Evolutionary conservation across 2,888 invertebrate genomes (phyloP).

Genomic region (Microdon myrmicae): DNA sequence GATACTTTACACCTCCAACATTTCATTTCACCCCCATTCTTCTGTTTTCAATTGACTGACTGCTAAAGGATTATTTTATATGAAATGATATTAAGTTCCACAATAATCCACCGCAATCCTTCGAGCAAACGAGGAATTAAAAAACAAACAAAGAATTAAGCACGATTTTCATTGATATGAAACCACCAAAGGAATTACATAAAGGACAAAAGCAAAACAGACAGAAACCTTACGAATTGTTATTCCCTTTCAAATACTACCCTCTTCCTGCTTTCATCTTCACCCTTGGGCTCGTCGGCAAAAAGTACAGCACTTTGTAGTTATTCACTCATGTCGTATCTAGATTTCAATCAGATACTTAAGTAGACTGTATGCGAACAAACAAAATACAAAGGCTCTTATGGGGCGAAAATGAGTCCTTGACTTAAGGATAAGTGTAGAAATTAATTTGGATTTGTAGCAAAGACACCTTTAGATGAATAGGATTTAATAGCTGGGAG

Average conservation of each 20-base stretch:
- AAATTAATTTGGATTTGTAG: slow-evolving; percentile 44
- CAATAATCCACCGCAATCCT: slow-evolving; percentile 29
- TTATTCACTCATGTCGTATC: slow-evolving; percentile 39
- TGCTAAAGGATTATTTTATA: neutral
- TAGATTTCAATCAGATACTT: slow-evolving; percentile 35
- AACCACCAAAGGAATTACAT: too few species aligned
- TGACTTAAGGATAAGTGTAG: slow-evolving; percentile 25
- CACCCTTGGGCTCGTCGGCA: too few species aligned
- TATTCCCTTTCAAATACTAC: slow-evolving; percentile 8
- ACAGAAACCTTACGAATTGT: slow-evolving; percentile 24
- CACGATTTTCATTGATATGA: too few species aligned
- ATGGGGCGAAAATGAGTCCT: slow-evolving; percentile 34
- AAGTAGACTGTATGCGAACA: slow-evolving; percentile 17
- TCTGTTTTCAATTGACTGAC: too few species aligned
- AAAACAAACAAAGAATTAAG: too few species aligned
- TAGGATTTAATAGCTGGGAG: too few species aligned
- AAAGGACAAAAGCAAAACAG: too few species aligned
- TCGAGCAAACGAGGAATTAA: too few species aligned
- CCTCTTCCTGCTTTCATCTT: too few species aligned
- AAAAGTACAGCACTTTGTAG: too few species aligned
- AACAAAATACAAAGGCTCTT: neutral
- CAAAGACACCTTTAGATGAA: slow-evolving; percentile 19
- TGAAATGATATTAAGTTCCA: slow-evolving; percentile 19
- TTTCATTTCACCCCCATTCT: too few species aligned
- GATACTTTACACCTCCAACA: too few species aligned